Conservation (phyloP, 1,140 invertebrate species). For the Drosophila gunungcola region DNA sequence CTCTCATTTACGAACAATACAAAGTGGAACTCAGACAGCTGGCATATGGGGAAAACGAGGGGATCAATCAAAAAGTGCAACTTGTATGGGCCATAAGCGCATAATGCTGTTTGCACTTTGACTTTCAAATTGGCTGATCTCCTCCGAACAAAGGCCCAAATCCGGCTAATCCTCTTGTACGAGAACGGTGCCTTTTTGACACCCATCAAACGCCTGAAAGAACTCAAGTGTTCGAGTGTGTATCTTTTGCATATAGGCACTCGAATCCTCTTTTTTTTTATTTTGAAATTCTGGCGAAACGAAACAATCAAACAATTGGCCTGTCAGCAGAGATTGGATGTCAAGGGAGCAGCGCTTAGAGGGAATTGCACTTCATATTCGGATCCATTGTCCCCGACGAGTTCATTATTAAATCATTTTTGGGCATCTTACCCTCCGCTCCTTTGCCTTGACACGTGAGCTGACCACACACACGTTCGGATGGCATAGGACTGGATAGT, state of each 20-base stretch:
- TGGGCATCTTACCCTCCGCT: conserved; percentile 7
- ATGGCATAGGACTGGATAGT: not conserved
- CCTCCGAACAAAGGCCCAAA: conserved; percentile 58
- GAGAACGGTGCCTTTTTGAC: conserved; percentile 70
- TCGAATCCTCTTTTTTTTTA: conserved; percentile 25
- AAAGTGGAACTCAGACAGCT: conserved; percentile 52
- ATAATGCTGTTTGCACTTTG: conserved; percentile 76
- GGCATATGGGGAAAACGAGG: conserved; percentile 6
- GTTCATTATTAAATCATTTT: conserved; percentile 82
- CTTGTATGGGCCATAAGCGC: conserved; percentile 61
- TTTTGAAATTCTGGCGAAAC: conserved; percentile 58
- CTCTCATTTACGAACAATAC: conserved; percentile 27
- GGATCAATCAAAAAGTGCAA: conserved; percentile 61
- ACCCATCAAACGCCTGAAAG: conserved; percentile 72
- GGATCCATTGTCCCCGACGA: conserved; percentile 61
- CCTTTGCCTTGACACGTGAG: conserved; percentile 66
- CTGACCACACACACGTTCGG: conserved; percentile 48
- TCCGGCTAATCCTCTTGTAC: conserved; percentile 75
- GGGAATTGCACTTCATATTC: conserved; percentile 58
- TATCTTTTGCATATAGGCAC: conserved; percentile 51
- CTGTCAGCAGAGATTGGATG: conserved; percentile 70
- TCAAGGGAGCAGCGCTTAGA: conserved; percentile 66
- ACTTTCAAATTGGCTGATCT: conserved; percentile 77
- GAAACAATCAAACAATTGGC: conserved; percentile 69
- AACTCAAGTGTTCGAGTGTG: conserved; percentile 64